These are phyloP conservation scores for Cordilura impudica DNA, from an alignment of 2,888 invertebrate genomes.

Conservation along the genomic window DNA sequence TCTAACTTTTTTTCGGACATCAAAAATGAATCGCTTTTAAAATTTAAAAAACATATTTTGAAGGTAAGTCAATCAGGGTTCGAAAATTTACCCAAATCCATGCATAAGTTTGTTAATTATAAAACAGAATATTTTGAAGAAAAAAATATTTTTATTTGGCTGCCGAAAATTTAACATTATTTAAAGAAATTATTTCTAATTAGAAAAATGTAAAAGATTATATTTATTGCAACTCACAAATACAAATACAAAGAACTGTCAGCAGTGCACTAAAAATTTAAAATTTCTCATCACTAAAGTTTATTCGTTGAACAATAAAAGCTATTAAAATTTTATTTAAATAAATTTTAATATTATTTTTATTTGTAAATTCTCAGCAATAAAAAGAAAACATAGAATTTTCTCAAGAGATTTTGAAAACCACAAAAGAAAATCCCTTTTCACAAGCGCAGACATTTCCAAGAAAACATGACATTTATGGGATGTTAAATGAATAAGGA, in stretches of 20 bases:
- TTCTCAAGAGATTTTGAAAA: not conserved
- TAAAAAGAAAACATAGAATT: not conserved
- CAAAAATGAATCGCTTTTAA: too few relatives aligned
- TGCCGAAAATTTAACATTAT: too few relatives aligned
- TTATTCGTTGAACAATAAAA: not conserved
- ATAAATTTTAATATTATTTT: not conserved
- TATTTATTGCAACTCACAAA: too few relatives aligned
- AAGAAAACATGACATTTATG: not conserved
- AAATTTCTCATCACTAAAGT: not conserved
- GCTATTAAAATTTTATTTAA: not conserved
- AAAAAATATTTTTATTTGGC: too few relatives aligned
- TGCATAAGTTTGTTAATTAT: too few relatives aligned
- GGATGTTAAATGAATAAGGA: not conserved
- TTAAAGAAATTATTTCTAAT: too few relatives aligned
- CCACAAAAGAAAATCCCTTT: conserved; percentile 12
- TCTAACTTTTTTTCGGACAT: too few relatives aligned
- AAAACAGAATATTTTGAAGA: too few relatives aligned
- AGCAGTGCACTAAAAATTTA: not conserved
- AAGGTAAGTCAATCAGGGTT: too few relatives aligned
- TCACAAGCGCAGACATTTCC: not conserved
- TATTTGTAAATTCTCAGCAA: not conserved
- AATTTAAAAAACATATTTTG: too few relatives aligned
- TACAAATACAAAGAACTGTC: not conserved
- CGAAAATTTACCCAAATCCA: too few relatives aligned
- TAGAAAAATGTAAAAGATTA: too few relatives aligned